A percentile compares a stretch with the other conserved stretches of the same genome.
phyloP scores from a whole-genome alignment of 2,113 vertebrate species.

The Pristiophorus japonicus region DNA sequence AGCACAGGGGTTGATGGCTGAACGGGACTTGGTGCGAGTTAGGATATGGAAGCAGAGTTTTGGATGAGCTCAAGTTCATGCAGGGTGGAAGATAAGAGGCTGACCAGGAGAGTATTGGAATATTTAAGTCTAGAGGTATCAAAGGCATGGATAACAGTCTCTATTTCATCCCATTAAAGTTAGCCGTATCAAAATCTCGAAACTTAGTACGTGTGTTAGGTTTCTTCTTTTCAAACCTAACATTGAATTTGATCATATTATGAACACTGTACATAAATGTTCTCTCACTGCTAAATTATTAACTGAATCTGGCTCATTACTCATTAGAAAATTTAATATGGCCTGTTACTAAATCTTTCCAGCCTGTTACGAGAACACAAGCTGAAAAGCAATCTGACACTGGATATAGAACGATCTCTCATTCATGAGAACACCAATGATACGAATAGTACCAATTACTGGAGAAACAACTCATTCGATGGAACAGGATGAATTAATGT shows the following conservation, averaged over 20 bases:
- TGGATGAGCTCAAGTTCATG: background rate
- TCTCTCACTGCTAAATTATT: background rate
- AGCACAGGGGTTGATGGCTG: background rate
- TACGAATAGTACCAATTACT: conserved; percentile 1
- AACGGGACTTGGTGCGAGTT: background rate
- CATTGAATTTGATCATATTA: background rate
- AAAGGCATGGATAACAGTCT: background rate
- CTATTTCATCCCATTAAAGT: background rate
- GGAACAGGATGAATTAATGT: background rate
- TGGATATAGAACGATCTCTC: background rate
- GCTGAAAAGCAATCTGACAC: background rate
- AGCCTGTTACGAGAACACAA: background rate
- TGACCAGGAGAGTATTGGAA: background rate
- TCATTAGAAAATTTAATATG: background rate
- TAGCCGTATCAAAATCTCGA: background rate
- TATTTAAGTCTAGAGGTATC: background rate
- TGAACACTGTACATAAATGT: background rate
- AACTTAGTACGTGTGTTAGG: background rate
- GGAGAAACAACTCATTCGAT: background rate
- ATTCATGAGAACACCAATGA: background rate
- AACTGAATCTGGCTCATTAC: background rate
- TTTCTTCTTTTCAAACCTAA: background rate
- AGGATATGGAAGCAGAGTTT: too few species aligned
- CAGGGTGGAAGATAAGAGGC: background rate
- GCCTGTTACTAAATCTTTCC: background rate